phyloP scores from a whole-genome alignment of 2,113 vertebrate species.

The Cathartes aura region DNA sequence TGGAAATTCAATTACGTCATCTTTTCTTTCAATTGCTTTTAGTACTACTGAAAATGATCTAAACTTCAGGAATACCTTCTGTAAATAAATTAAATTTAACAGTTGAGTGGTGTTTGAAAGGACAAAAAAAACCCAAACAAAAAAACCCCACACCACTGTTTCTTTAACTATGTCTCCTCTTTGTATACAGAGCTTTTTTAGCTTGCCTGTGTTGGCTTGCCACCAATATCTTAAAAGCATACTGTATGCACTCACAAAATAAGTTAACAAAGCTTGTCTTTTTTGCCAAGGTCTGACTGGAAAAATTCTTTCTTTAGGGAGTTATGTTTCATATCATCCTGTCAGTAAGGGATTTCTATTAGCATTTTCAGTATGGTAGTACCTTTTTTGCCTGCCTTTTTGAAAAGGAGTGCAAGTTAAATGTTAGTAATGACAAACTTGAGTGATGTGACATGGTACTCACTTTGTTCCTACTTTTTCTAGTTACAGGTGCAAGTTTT shows the following conservation, averaged over 20 bases:
- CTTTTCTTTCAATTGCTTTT: neutral
- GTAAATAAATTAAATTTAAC: neutral
- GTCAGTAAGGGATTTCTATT: neutral
- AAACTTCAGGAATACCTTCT: neutral
- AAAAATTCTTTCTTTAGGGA: neutral
- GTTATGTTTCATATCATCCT: neutral
- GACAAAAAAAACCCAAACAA: too few relatives aligned
- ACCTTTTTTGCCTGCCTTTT: neutral
- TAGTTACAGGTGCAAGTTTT: constrained; percentile 96
- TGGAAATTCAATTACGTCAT: neutral
- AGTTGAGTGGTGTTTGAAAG: neutral
- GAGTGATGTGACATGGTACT: neutral
- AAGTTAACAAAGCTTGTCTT: neutral
- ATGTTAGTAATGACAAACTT: neutral
- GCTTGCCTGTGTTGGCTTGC: neutral
- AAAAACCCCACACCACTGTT: neutral
- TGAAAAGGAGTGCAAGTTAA: neutral
- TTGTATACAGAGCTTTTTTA: accelerated
- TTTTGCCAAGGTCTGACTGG: neutral
- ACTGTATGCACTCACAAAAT: neutral
- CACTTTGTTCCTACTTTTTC: neutral
- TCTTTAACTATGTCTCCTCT: neutral
- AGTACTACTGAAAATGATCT: neutral
- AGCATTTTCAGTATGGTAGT: neutral
- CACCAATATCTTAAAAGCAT: neutral